Conservation (phyloP, 2,888 invertebrate genomes). For the Agonopterix arenella region DNA sequence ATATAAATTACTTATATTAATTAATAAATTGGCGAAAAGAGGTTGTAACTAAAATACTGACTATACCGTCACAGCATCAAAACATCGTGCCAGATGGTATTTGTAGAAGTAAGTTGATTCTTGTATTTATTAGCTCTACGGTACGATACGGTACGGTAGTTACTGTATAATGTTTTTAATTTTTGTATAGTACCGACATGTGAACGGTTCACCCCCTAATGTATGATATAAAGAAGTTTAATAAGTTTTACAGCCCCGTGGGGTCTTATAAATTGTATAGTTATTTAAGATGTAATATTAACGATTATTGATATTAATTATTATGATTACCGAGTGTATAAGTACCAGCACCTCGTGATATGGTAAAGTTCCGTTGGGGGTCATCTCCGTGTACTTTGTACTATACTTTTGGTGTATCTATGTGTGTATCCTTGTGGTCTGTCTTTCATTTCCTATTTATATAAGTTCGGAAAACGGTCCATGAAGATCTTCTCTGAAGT, state of each 20-base stretch:
- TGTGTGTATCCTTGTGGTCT: slow-evolving; percentile 3
- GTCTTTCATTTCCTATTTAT: background rate
- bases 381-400: background rate
- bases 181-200: slow-evolving; percentile 71
- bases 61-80: slow-evolving; percentile 48
- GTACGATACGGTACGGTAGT: slow-evolving; percentile 61
- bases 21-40: slow-evolving; percentile 64
- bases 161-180: slow-evolving; percentile 72
- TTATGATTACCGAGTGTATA: slow-evolving; percentile 20
- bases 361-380: slow-evolving; percentile 12
- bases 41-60: slow-evolving; percentile 71
- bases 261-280: slow-evolving; percentile 60
- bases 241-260: slow-evolving; percentile 55
- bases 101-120: slow-evolving; percentile 68
- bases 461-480: slow-evolving; percentile 22
- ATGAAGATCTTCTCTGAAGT: slow-evolving; percentile 13
- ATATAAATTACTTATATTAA: slow-evolving; percentile 50
- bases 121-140: slow-evolving; percentile 70
- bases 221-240: slow-evolving; percentile 59
- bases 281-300: slow-evolving; percentile 61
- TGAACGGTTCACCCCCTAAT: slow-evolving; percentile 47
- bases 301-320: slow-evolving; percentile 14
- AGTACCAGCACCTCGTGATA: slow-evolving; percentile 20
- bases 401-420: slow-evolving; percentile 5
- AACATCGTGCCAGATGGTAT: slow-evolving; percentile 47